Base-by-base conservation (phyloP, 2,797 vertebrate species). In the Mus spretus region DNA sequence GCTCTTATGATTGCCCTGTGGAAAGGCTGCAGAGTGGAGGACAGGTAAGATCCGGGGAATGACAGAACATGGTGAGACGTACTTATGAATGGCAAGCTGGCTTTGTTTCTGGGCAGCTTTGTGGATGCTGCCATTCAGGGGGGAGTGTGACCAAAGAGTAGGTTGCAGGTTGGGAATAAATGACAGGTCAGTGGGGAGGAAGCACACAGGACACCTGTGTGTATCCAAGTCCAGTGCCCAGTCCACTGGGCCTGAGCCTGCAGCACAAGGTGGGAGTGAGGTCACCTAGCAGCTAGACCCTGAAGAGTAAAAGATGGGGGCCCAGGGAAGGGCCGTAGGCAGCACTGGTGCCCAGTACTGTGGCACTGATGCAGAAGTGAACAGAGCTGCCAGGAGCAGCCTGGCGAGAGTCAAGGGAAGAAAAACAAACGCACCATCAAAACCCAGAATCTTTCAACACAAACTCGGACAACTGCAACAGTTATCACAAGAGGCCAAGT, bases 401-500 rank as follows among this genome's bases (percentile, higher is more conserved):
- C 74, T 53, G 50, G 26, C 22, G 7, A 44, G 55, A 40, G 40
- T 19, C 12, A 2, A 63, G 85, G 53, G 82, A 31, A 55, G 57
- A 13, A 57, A 65, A 77, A 57, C 11, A 70, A 22, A 15, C 55
- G 90, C 79, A 28, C 63, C 61, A 6, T 17, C 31, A 82, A 67
- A 87, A 59, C 12, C 77, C 34, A 44, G 90, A 55, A 24, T 47
- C 79, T 67, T 53, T 47, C 10, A 37, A 87, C n/a, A 87, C 31
- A 59, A n/a, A 78, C 2, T 1, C 37, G 31, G 94, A 90, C 34
- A 47, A 72, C 59, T 65, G 86, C 40, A 24, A 12, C n/a, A 75
- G 61, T 40, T 79, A 53, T 47, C 37, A 87, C 70, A 91, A 67
- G 87, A 90, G 50, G n/a, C 55, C 40, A 90, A 47, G 75, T 77